Percentiles rank a stretch among this genome's conserved stretches.
Conservation (phyloP, 2,797 vertebrate species). For the Mus caroli region DNA sequence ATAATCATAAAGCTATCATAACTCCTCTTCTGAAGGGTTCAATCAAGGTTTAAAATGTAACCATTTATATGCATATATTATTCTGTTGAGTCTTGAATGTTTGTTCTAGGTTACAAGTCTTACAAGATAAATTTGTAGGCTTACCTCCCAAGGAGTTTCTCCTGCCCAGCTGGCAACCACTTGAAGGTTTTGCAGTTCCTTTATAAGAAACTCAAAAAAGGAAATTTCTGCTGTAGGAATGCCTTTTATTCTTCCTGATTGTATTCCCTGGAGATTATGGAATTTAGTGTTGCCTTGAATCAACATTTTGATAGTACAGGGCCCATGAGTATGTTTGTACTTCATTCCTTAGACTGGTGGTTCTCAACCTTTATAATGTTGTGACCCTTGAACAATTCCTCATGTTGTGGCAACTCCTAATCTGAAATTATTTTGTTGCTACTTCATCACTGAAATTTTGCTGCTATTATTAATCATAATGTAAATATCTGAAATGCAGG, state of each 20-base stretch:
- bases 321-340: not conserved
- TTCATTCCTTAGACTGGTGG: not conserved
- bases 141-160: not conserved
- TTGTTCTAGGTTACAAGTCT: not conserved
- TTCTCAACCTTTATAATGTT: not conserved
- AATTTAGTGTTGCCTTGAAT: not conserved
- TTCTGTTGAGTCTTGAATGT: not conserved
- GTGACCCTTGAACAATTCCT: not conserved
- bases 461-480: not conserved
- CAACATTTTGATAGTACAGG: not conserved
- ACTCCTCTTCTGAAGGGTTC: constrained; percentile 46
- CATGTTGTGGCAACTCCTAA: not conserved
- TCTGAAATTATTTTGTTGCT: not conserved
- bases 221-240: not conserved
- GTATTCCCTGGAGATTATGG: not conserved
- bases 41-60: constrained; percentile 55
- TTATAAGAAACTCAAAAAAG: not conserved
- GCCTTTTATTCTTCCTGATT: not conserved
- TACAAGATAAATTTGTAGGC: not conserved
- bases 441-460: not conserved
- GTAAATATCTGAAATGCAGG: not conserved
- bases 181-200: not conserved
- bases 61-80: not conserved
- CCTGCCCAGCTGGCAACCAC: not conserved
- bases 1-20: not conserved